Evolutionary conservation across 2,797 vertebrate species (phyloP), one percentile per base, ranked within the genome.

Genomic region (Stomatorhinus walkeri): DNA sequence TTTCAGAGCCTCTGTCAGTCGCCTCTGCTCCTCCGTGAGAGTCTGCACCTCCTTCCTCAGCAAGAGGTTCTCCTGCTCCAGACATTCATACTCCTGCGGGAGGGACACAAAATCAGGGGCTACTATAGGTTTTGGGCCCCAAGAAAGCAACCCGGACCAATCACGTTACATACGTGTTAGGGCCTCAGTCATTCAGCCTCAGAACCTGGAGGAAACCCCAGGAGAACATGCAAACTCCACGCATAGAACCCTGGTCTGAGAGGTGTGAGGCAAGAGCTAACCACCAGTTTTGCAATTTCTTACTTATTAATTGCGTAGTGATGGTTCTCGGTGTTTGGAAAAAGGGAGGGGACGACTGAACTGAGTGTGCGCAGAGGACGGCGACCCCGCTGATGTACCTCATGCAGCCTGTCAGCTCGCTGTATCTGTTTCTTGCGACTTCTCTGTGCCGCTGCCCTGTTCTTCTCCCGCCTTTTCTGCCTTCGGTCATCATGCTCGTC

Each of bases 371-470:
- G 19, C 43, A 40, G 16, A 46, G 16, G 43, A n/a, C 16, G 9
- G 36, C 5, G 40, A 40, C n/a, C 24, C 36, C 14, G 56, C 40
- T 24, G 40, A 46, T 0, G 19, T 87, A 98, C 97, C 97, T 98
- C 93, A 0, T 98, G 98, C 88, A 98, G 96, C 89, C 96, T 94
- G 91, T 99, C 98, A 1, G 97, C 97, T 94, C 97, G 97, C 93
- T 97, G 96, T 0, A 95, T 98, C 93, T 98, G 98, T 91, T 97
- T 97, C 93, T 97, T 98, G 40, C 98, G 94, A 90, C 97, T 98
- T 89, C 96, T 97, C 93, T 98, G 97, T 2, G 97, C 98, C n/a
- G 98, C 97, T 0, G 97, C 97, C 89, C 97, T 94, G 91, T 98
- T 99, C 92, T 97, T 98, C 88, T 98, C 97, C 90, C 97, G 96